Evolutionary conservation across 2,113 vertebrate species (phyloP).

Genomic region (Erinaceus europaeus): DNA sequence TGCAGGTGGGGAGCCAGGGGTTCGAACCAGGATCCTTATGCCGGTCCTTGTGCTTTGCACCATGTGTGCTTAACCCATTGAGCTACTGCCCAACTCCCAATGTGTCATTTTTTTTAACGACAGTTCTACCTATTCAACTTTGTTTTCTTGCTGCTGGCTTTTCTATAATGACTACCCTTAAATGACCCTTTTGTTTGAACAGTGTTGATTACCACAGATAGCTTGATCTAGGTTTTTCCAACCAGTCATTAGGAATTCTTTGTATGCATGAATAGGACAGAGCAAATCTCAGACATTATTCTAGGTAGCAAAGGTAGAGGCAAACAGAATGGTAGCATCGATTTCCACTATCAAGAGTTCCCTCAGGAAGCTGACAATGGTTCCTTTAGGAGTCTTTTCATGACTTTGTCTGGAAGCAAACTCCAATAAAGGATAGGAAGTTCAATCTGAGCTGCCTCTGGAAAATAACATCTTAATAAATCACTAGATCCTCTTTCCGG

Average conservation of each 20-base stretch:
- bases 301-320: background rate
- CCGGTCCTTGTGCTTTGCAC: too few relatives aligned
- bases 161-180: constrained; percentile 22
- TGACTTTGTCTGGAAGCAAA: background rate
- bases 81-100: too few relatives aligned
- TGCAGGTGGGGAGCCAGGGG: too few relatives aligned
- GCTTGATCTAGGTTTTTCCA: background rate
- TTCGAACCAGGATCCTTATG: too few relatives aligned
- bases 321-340: background rate
- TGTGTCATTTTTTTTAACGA: background rate
- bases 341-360: background rate
- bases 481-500: background rate
- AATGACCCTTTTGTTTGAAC: background rate
- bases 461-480: background rate
- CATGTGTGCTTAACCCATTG: too few relatives aligned
- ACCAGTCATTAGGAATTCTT: background rate
- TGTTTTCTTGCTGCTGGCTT: background rate
- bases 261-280: background rate
- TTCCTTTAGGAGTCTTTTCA: background rate
- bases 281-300: background rate
- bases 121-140: background rate
- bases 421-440: background rate
- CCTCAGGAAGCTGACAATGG: background rate
- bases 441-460: background rate
- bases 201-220: background rate